Base-by-base conservation (phyloP, 2,113 vertebrate genomes). In the Myiopsitta monachus region DNA sequence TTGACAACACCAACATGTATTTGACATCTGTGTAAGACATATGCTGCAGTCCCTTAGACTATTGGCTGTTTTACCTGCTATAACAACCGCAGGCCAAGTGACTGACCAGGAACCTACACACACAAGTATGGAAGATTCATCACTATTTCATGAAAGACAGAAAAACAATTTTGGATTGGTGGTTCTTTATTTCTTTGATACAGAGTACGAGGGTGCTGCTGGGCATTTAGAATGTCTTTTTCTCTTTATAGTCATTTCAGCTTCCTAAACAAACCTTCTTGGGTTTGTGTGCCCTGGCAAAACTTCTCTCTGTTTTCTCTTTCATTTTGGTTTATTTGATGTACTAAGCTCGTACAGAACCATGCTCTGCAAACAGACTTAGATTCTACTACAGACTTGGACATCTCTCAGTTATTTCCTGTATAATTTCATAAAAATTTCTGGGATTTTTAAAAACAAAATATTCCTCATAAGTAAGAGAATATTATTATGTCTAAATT, bases 1-100 rank as follows among this genome's bases (percentile, higher is more conserved):
- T 41, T 95, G 88, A 93, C 88, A 96, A 38, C 86, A 93, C 47
- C 75, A 93, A 90, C 74, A 57, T 70, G 51, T 28, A 61, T 61
- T 93, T 92, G 83, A 76, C 8, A 0, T 44, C 75, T 74, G 72
- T 0, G 3, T 7, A 36, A 76, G 84, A 69, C 85, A 69, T 36
- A 72, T 7, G 0, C 76, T 64, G 79, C 73, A 15, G 57, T 47
- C 72, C 55, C 64, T 39, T 36, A 12, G 55, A 39, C 68, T 88
- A 1, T 39, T 62, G 21, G n/a, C 30, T 51, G 8, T 38, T 64
- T 66, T 5, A 9, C 23, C 55, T 76, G 38, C 51, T 18, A 1
- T 44, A 33, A 14, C 1, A 3, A 83, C 22, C 0, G 0, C 4
- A 3, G 36, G 10, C 69, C 7, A 4, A 67, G 49, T 2, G 27